Evolutionary conservation across 2,888 invertebrate species (phyloP).

Genomic region (Capitulum mitella): DNA sequence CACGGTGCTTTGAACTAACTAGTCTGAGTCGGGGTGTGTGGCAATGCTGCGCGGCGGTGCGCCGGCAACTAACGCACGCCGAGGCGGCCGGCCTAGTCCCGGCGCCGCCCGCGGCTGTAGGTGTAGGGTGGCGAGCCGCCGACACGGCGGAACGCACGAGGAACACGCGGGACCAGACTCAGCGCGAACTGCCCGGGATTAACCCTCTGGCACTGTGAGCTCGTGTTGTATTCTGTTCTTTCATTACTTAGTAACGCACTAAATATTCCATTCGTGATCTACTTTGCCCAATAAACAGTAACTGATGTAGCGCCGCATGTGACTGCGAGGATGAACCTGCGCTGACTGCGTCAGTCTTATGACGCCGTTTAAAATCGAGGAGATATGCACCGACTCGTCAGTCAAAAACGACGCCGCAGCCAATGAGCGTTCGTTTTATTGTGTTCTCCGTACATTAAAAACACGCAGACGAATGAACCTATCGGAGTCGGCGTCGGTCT

Average conservation of each 20-base stretch:
- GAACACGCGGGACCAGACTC: background rate
- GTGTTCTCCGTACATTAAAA: slow-evolving; percentile 5
- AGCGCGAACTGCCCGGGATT: background rate
- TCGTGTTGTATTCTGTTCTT: slow-evolving; percentile 18
- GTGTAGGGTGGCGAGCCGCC: no score
- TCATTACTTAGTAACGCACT: slow-evolving; percentile 24
- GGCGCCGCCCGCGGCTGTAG: background rate
- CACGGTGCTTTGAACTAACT: background rate
- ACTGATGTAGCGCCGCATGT: no score
- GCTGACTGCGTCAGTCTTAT: no score
- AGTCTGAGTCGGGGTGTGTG: background rate
- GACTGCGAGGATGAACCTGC: no score
- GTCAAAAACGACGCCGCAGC: no score
- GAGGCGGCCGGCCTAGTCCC: background rate
- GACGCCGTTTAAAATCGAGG: no score
- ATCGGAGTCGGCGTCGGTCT: background rate
- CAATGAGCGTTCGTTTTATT: background rate
- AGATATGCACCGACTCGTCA: no score
- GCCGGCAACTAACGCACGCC: background rate
- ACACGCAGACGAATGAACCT: background rate
- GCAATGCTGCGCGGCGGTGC: background rate
- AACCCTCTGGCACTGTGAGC: background rate
- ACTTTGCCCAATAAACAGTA: slow-evolving; percentile 15
- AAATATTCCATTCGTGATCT: slow-evolving; percentile 18
- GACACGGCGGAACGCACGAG: no score